A percentile compares a stretch with the other conserved stretches of the same genome.
phyloP scores from a whole-genome alignment of 2,113 vertebrate species.

The Cheirogaleus medius region DNA sequence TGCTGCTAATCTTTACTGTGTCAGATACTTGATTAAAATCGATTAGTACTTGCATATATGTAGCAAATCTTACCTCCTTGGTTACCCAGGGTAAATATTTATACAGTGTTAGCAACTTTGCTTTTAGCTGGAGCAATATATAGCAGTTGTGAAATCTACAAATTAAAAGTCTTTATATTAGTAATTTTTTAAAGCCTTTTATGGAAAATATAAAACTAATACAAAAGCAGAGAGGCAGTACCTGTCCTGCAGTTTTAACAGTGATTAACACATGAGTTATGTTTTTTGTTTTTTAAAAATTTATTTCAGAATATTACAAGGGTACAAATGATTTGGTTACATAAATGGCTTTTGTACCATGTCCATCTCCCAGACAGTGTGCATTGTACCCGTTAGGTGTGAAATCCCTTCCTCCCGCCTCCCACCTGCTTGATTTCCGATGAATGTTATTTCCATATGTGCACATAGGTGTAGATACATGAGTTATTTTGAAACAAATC shows the following conservation, averaged over 20 bases:
- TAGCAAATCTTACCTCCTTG: constrained; percentile 49
- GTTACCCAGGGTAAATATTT: constrained; percentile 50
- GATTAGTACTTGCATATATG: constrained; percentile 19
- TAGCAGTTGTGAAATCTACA: neutral
- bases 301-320: too few relatives aligned
- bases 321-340: too few relatives aligned
- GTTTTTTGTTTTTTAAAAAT: neutral
- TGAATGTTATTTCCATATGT: too few relatives aligned
- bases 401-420: too few relatives aligned
- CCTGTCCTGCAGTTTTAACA: neutral
- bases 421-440: too few relatives aligned
- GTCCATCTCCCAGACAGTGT: too few relatives aligned
- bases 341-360: too few relatives aligned
- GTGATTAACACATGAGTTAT: neutral
- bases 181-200: neutral
- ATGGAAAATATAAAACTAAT: neutral
- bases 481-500: constrained; percentile 26
- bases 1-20: neutral
- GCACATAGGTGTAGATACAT: neutral
- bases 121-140: neutral
- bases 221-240: neutral
- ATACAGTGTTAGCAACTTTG: neutral
- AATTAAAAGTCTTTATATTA: neutral
- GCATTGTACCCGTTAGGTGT: too few relatives aligned
- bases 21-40: constrained; percentile 20